phyloP scores from a whole-genome alignment of 1,140 invertebrate genomes.

The Ceratitis capitata region DNA sequence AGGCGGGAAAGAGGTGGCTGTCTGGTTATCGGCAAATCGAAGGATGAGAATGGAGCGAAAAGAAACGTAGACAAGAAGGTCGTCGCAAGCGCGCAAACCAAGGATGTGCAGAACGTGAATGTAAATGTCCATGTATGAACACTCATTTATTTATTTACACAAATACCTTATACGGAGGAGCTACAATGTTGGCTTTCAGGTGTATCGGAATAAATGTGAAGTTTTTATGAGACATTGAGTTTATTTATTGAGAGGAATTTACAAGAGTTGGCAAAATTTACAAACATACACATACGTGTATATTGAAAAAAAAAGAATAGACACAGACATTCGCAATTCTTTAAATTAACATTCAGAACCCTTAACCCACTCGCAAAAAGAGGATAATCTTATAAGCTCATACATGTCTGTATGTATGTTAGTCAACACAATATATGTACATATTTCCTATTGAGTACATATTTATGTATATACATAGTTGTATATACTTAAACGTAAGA shows the following conservation, averaged over 20 bases:
- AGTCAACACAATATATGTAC: too few relatives aligned
- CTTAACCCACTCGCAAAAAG: too few relatives aligned
- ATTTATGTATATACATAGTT: too few relatives aligned
- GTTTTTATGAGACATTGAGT: neutral
- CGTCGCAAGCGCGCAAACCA: neutral
- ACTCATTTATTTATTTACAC: neutral
- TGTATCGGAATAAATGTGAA: conserved; percentile 10
- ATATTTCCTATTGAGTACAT: too few relatives aligned
- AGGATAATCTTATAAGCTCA: too few relatives aligned
- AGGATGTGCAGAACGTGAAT: neutral
- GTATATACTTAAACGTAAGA: neutral
- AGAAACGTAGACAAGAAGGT: neutral
- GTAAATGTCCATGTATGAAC: neutral
- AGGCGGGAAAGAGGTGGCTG: neutral
- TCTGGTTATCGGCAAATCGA: neutral
- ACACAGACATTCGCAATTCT: too few relatives aligned
- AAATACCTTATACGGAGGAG: neutral
- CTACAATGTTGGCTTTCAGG: neutral
- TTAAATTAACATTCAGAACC: too few relatives aligned
- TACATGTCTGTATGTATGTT: too few relatives aligned
- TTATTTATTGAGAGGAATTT: neutral
- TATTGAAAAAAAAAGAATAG: too few relatives aligned
- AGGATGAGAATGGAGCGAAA: neutral
- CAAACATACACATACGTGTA: too few relatives aligned
- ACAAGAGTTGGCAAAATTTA: neutral